Base-by-base conservation (phyloP, 2,888 invertebrate genomes). In the Baronia brevicornis region DNA sequence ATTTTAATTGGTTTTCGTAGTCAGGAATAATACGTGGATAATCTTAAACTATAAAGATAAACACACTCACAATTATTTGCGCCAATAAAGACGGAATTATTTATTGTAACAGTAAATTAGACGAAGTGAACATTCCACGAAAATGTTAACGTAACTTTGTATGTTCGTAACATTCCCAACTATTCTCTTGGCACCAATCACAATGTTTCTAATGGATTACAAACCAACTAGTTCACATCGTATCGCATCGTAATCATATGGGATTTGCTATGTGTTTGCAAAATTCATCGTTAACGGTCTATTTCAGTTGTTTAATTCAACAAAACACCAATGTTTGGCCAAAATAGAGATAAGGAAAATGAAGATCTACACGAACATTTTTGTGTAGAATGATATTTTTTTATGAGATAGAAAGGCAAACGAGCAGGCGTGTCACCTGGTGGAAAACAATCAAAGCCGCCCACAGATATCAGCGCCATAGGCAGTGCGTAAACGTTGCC, bases 121-220 rank as follows among this genome's bases (percentile, higher is more conserved):
- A 35, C 37, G 32, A 32, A 39, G 39, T 40, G 37, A 36, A 28
- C 38, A 39, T 40, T 30, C 41, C 39, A 23, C 33, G 25, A 39
- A 28, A 26, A 38, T 24, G 35, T 43, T 42, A 50, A 30, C 36
- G 30, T 18, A 38, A 48, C 42, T 48, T 40, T 48, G 45, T 48
- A 38, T 21, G 21, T 25, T 18, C 21, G 18, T 19, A 32, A 25
- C 28, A 14, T 32, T 36, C 31, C 30, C 27, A 37, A 34, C 28
- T 34, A 32, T 32, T 34, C 34, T 24, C 35, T 26, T 30, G 30
- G 35, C 35, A 35, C 26, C n/a, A 18, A 25, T n/a, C 23, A 4
- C 11, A 22, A 26, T 30, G 29, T 26, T 25, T 6, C 6, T 35
- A 35, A 35, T 35, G 35, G 27, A 30, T 26, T 30, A 35, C 30